Conservation (phyloP, 2,888 invertebrate genomes). For the Cephus nigrinus region DNA sequence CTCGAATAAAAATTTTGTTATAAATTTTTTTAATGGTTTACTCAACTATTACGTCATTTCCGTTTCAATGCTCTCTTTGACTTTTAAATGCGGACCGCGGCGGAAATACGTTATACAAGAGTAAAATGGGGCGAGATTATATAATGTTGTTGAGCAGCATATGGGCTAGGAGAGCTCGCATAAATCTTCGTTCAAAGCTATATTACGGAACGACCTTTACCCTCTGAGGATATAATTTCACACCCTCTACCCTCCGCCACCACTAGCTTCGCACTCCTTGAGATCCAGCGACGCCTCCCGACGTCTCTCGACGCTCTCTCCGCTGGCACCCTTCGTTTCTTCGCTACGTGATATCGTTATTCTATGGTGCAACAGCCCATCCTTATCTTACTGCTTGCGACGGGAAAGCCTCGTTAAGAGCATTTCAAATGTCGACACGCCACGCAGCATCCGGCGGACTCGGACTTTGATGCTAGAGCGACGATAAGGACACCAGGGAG, state of each 20-base stretch:
- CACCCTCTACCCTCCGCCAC: conserved; percentile 20
- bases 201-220: conserved; percentile 13
- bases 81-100: background rate
- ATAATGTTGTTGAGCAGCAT: conserved; percentile 29
- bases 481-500: too few species aligned
- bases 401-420: conserved; percentile 8
- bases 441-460: background rate
- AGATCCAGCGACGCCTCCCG: conserved; percentile 5
- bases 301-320: conserved; percentile 3
- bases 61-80: background rate
- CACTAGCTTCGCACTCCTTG: conserved; percentile 1
- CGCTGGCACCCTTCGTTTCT: conserved; percentile 8
- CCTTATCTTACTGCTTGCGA: conserved; percentile 24
- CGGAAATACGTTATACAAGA: conserved; percentile 8
- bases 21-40: background rate
- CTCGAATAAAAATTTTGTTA: too few species aligned
- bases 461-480: background rate
- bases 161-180: conserved; percentile 16
- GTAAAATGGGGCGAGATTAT: conserved; percentile 32
- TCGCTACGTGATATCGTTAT: conserved; percentile 25
- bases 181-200: conserved; percentile 32
- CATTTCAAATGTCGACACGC: conserved; percentile 22
- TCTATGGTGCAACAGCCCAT: conserved; percentile 14
- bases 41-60: background rate
- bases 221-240: conserved; percentile 38